A percentile compares a stretch with the other conserved stretches of the same genome.
These are phyloP conservation scores for Hemitrygon akajei DNA, from an alignment of 2,797 vertebrate species.

Conservation along the genomic window DNA sequence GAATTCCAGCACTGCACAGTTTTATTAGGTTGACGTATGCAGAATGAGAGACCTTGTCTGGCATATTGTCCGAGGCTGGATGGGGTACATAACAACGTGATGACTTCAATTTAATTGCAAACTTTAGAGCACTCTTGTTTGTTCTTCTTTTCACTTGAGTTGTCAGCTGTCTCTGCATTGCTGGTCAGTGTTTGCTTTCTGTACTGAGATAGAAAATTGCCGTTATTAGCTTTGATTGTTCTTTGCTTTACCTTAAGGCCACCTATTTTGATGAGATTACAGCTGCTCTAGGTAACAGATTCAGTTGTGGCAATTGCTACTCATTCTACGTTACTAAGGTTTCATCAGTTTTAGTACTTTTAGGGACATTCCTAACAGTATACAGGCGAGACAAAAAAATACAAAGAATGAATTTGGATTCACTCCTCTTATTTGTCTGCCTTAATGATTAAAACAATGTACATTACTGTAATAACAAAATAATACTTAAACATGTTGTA, in stretches of 20 bases:
- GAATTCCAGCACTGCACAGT: background rate
- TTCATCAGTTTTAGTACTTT: background rate
- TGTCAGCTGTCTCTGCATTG: conserved; percentile 41
- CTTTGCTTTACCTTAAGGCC: conserved; percentile 1
- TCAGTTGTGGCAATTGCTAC: background rate
- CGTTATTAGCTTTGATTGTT: conserved; percentile 41
- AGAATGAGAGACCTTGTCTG: conserved; percentile 28
- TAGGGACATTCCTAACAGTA: background rate
- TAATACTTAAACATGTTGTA: background rate
- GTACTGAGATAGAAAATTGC: conserved; percentile 49
- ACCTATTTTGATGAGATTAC: background rate
- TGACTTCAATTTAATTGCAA: conserved; percentile 54
- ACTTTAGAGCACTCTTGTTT: conserved; percentile 46
- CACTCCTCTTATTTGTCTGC: background rate
- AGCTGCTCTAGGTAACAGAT: background rate
- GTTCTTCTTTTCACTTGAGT: conserved; percentile 41
- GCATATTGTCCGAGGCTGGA: conserved; percentile 35
- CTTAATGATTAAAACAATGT: background rate
- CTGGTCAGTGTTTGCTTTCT: conserved; percentile 48
- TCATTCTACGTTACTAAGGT: background rate
- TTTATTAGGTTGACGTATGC: conserved; percentile 46
- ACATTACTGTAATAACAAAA: background rate
- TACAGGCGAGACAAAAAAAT: background rate
- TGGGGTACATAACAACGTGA: conserved; percentile 48
- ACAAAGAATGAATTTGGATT: background rate